Percentiles rank a stretch among this genome's conserved stretches.
Evolutionary conservation across 2,797 vertebrate species (phyloP).

Genomic region (Spinibarbus caldwelli): DNA sequence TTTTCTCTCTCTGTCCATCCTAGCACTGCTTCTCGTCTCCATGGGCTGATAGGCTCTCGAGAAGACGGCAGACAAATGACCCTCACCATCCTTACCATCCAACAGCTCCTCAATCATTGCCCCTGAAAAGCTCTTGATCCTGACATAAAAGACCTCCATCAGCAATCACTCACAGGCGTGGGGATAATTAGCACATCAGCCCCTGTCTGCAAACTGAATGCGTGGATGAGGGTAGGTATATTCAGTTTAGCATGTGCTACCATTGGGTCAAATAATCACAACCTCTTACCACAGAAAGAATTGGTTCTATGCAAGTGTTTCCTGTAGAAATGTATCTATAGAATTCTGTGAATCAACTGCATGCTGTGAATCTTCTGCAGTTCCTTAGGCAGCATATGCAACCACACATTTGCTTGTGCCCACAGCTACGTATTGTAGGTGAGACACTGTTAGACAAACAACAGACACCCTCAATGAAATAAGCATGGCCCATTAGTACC

Average conservation of each 20-base stretch:
- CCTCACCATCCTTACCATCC: constrained; percentile 39
- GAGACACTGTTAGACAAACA: constrained; percentile 32
- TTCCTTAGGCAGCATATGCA: constrained; percentile 1
- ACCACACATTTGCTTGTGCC: constrained; percentile 15
- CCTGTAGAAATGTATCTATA: background rate
- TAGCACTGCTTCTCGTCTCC: constrained; percentile 43
- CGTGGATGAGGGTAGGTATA: constrained; percentile 28
- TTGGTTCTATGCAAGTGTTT: background rate
- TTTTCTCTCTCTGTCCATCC: constrained; percentile 40
- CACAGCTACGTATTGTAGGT: constrained; percentile 9
- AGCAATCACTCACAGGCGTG: constrained; percentile 42
- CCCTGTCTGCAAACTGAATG: constrained; percentile 17
- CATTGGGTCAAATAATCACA: constrained; percentile 10
- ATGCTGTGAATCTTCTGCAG: constrained; percentile 10
- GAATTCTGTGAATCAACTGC: constrained; percentile 5
- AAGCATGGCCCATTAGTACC: constrained; percentile 19
- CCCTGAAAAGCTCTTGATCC: constrained; percentile 58
- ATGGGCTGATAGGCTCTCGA: constrained; percentile 59
- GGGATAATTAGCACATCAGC: constrained; percentile 46
- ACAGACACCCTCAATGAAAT: constrained; percentile 2
- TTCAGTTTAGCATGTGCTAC: constrained; percentile 3
- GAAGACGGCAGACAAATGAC: constrained; percentile 56
- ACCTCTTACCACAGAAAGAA: background rate
- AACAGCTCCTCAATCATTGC: constrained; percentile 32
- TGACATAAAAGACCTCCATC: constrained; percentile 49